Conservation (phyloP, 2,888 invertebrate genomes). For the Elegia similella region DNA sequence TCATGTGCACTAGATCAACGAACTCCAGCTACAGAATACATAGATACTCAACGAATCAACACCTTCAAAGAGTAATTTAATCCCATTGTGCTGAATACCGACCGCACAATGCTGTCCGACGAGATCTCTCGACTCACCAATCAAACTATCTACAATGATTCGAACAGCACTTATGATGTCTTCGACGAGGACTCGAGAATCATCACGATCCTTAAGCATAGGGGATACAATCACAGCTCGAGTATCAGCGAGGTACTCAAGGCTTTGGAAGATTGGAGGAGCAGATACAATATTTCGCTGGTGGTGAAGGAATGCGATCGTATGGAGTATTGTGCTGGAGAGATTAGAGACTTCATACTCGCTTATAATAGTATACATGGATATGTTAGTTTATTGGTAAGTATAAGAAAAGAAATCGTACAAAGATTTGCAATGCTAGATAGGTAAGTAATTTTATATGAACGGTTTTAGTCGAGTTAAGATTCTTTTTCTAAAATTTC, state of each 20-base stretch:
- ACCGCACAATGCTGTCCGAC: conserved; percentile 58
- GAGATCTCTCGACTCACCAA: conserved; percentile 45
- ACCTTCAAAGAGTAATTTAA: conserved; percentile 8
- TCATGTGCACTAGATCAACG: neutral
- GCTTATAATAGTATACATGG: conserved; percentile 89
- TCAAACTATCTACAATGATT: conserved; percentile 26
- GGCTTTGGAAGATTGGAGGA: conserved; percentile 60
- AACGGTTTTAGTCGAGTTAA: too few relatives aligned
- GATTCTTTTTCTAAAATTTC: too few relatives aligned
- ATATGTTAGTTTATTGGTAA: conserved; percentile 90
- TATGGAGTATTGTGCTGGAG: conserved; percentile 81
- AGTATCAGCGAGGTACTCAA: conserved; percentile 61
- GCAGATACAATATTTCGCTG: conserved; percentile 62
- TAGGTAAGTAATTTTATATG: too few relatives aligned
- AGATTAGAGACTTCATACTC: conserved; percentile 81
- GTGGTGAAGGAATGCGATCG: conserved; percentile 57
- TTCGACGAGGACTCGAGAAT: conserved; percentile 59
- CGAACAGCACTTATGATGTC: conserved; percentile 47
- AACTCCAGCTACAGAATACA: neutral
- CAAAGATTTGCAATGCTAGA: too few relatives aligned
- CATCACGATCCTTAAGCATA: conserved; percentile 55
- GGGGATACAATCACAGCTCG: conserved; percentile 50
- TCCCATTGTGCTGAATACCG: conserved; percentile 53
- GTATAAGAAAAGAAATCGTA: conserved; percentile 34
- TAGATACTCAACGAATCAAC: neutral